These are phyloP conservation scores for Xiphorhynchus elegans DNA, from an alignment of 2,113 vertebrate genomes.

Conservation along the genomic window DNA sequence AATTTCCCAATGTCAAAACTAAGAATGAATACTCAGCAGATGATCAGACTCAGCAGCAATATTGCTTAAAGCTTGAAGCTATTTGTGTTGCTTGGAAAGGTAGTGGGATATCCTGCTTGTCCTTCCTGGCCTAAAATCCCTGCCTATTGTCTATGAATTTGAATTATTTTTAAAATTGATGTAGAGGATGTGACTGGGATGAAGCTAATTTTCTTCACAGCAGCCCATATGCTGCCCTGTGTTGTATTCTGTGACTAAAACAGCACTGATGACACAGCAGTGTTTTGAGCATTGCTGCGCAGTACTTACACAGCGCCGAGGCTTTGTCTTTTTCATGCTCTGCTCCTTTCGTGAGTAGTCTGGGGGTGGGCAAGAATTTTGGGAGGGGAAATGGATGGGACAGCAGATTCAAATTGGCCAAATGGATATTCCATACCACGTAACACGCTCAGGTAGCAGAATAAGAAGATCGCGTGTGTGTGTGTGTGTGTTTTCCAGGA, in stretches of 20 bases:
- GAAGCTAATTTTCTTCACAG: neutral
- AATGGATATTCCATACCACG: neutral
- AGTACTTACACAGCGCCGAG: neutral
- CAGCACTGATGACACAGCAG: neutral
- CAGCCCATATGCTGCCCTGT: neutral
- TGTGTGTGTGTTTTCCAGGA: neutral
- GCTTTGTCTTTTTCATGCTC: neutral
- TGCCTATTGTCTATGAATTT: neutral
- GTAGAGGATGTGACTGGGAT: neutral
- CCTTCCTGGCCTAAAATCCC: neutral
- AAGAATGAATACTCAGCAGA: neutral
- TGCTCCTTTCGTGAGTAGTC: neutral
- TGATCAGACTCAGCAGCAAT: neutral
- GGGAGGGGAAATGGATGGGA: neutral
- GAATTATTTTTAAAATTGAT: neutral
- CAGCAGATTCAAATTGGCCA: neutral
- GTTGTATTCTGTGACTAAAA: neutral
- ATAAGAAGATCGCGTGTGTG: neutral
- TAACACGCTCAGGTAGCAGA: neutral
- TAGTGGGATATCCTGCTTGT: neutral
- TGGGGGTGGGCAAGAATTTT: neutral
- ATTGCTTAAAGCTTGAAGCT: neutral
- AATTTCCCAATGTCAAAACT: neutral
- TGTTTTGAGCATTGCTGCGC: neutral
- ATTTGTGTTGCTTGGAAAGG: neutral